Evolutionary conservation across 2,113 vertebrate genomes (phyloP).

Genomic region (Climacteris rufus): DNA sequence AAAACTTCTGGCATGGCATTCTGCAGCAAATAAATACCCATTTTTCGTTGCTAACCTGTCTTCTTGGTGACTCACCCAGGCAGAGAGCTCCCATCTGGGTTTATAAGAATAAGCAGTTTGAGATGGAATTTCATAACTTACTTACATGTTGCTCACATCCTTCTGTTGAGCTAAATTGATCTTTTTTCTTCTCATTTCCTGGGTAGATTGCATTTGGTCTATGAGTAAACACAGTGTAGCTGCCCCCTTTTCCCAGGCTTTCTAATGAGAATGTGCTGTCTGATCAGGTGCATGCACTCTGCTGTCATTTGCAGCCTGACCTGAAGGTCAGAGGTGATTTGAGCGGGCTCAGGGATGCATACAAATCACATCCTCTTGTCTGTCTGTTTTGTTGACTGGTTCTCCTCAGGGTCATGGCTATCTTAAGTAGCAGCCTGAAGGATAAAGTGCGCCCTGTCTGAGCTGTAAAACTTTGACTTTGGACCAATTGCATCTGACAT

Average conservation of each 20-base stretch:
- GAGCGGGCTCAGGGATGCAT: slow-evolving; percentile 79
- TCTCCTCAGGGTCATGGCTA: slow-evolving; percentile 84
- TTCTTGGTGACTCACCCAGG: slow-evolving; percentile 2
- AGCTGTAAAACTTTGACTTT: slow-evolving; percentile 81
- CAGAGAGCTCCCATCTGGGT: background rate
- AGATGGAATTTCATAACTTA: slow-evolving; percentile 67
- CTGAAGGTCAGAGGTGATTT: slow-evolving; percentile 80
- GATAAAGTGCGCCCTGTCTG: slow-evolving; percentile 82
- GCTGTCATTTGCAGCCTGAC: slow-evolving; percentile 84
- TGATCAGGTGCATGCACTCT: slow-evolving; percentile 82
- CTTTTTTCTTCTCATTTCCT: slow-evolving; percentile 72
- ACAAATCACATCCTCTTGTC: slow-evolving; percentile 86
- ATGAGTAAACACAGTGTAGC: slow-evolving; percentile 73
- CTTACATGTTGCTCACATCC: slow-evolving; percentile 64
- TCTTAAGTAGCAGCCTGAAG: slow-evolving; percentile 84
- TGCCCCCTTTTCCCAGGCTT: slow-evolving; percentile 72
- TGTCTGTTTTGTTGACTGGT: slow-evolving; percentile 86
- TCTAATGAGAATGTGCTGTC: slow-evolving; percentile 82
- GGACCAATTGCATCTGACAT: slow-evolving; percentile 82
- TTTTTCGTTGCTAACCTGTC: slow-evolving; percentile 36
- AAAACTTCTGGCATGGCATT: background rate
- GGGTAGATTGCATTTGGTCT: slow-evolving; percentile 74
- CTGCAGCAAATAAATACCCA: slow-evolving; percentile 32
- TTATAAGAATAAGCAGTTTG: slow-evolving; percentile 55
- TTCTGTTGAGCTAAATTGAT: slow-evolving; percentile 64